Percentiles rank a stretch among this genome's conserved stretches.
phyloP scores from a whole-genome alignment of 2,113 vertebrate species.

The Eudyptes chrysolophus region DNA sequence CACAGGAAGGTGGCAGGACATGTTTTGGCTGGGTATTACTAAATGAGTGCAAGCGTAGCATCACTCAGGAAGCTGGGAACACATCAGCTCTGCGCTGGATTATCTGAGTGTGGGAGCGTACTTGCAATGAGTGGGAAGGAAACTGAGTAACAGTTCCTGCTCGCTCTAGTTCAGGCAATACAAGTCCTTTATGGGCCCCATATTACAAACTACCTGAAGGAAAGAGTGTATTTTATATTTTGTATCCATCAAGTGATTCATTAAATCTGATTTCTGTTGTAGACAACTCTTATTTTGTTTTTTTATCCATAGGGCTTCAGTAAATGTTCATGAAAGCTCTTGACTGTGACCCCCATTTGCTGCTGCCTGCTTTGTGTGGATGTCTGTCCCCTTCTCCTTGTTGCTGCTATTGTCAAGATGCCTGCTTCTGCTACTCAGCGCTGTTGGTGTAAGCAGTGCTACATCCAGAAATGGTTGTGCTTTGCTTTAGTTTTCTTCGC shows the following conservation, averaged over 20 bases:
- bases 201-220: not conserved
- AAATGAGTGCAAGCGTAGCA: rapidly evolving
- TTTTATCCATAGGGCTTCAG: not conserved
- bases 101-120: not conserved
- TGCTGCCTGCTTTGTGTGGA: not conserved
- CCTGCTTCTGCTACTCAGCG: not conserved
- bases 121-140: not conserved
- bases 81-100: not conserved
- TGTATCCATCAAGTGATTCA: not conserved
- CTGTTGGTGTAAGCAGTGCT: not conserved
- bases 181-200: not conserved
- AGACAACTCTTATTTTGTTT: not conserved
- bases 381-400: not conserved
- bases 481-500: not conserved
- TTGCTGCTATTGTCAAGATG: not conserved
- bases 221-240: not conserved
- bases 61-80: not conserved
- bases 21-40: not conserved
- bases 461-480: not conserved
- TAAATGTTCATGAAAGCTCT: not conserved
- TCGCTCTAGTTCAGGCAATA: not conserved
- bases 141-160: not conserved
- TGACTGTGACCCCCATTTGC: not conserved
- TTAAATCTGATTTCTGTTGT: not conserved
- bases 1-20: not conserved